phyloP scores from a whole-genome alignment of 2,113 vertebrate species.

The Laticauda colubrina region DNA sequence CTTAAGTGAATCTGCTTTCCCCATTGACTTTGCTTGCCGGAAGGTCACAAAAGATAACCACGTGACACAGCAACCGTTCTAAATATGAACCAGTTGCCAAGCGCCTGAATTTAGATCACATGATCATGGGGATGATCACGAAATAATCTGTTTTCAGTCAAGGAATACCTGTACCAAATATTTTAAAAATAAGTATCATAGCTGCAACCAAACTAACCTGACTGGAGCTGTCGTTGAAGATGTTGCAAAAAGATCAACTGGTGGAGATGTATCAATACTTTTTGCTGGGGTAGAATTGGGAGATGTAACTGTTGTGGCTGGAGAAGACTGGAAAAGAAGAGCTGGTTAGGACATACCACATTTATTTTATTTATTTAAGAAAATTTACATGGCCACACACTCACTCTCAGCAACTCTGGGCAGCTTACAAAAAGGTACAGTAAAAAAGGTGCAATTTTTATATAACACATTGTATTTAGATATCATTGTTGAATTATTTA shows the following conservation, averaged over 20 bases:
- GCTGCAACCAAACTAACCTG: slow-evolving; percentile 64
- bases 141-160: not conserved
- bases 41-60: too few relatives aligned
- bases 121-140: not conserved
- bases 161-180: not conserved
- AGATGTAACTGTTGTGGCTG: slow-evolving; percentile 83
- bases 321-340: slow-evolving; percentile 78
- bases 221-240: slow-evolving; percentile 72
- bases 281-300: slow-evolving; percentile 91
- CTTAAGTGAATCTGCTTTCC: too few relatives aligned
- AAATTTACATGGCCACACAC: not conserved
- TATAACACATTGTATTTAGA: not conserved
- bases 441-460: not conserved
- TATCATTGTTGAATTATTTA: not conserved
- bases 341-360: slow-evolving; percentile 10
- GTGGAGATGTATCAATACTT: slow-evolving; percentile 85
- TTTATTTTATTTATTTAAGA: not conserved
- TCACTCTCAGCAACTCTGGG: not conserved
- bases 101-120: too few relatives aligned
- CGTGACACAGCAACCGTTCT: too few relatives aligned
- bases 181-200: not conserved
- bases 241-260: slow-evolving; percentile 87
- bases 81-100: too few relatives aligned
- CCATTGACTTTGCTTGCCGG: too few relatives aligned
- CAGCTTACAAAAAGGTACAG: not conserved